A percentile compares a stretch with the other conserved stretches of the same genome.
These are phyloP conservation scores for Muschampia plurimacula DNA, from an alignment of 2,888 invertebrate species.

Conservation along the genomic window DNA sequence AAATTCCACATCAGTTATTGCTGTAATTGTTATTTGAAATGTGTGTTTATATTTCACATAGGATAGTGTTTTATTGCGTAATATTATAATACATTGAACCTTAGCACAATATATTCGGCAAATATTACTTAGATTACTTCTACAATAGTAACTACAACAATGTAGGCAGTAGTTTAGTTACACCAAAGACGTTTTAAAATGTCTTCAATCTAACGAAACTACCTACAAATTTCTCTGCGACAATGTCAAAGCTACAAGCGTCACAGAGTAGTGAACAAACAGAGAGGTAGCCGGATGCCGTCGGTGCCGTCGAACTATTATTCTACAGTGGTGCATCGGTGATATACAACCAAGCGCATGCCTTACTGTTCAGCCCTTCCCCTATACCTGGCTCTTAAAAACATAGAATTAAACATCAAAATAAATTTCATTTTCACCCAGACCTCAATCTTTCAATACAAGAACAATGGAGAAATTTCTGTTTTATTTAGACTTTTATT, in stretches of 20 bases:
- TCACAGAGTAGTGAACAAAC: slow-evolving; percentile 45
- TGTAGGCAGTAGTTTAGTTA: not conserved
- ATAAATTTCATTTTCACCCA: not conserved
- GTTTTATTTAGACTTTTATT: not conserved
- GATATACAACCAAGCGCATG: slow-evolving; percentile 47
- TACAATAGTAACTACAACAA: not conserved
- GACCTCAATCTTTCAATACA: not conserved
- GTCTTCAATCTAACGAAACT: slow-evolving; percentile 30
- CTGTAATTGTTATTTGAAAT: too few relatives aligned
- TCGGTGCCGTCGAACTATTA: slow-evolving; percentile 32
- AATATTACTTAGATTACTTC: not conserved
- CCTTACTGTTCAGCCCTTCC: slow-evolving; percentile 37
- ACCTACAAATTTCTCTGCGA: slow-evolving; percentile 10
- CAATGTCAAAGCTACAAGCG: slow-evolving; percentile 25
- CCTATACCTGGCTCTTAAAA: slow-evolving; percentile 42
- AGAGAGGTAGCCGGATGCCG: slow-evolving; percentile 44
- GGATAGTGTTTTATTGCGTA: too few relatives aligned
- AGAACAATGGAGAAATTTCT: not conserved
- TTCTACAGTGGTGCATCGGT: slow-evolving; percentile 40
- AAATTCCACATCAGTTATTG: too few relatives aligned
- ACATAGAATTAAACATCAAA: not conserved
- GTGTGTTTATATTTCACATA: too few relatives aligned
- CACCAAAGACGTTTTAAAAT: not conserved
- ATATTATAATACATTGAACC: too few relatives aligned
- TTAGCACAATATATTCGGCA: too few relatives aligned